A percentile compares a stretch with the other conserved stretches of the same genome.
phyloP scores from a whole-genome alignment of 2,113 vertebrate genomes.

The Aix galericulata region DNA sequence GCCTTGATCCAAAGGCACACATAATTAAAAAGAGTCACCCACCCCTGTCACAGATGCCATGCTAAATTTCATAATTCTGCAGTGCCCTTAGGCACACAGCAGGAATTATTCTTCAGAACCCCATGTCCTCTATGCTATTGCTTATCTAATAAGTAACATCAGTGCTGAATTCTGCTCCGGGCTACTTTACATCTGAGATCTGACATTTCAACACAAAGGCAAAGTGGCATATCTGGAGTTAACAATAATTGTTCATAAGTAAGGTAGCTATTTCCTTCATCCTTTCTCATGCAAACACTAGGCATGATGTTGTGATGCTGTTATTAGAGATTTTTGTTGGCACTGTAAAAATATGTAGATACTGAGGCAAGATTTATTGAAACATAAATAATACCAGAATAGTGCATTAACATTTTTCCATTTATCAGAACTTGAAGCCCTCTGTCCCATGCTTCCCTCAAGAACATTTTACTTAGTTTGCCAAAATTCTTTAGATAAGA shows the following conservation, averaged over 20 bases:
- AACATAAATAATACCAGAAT: neutral
- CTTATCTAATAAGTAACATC: slow-evolving; percentile 57
- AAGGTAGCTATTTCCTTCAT: neutral
- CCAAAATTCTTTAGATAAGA: neutral
- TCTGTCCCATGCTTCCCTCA: neutral
- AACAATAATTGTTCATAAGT: neutral
- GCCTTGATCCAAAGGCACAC: slow-evolving; percentile 44
- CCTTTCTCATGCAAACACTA: neutral
- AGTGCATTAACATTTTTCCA: neutral
- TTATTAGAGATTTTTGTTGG: neutral
- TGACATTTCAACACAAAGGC: slow-evolving; percentile 8
- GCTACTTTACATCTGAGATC: slow-evolving; percentile 21
- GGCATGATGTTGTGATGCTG: neutral
- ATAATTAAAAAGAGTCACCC: slow-evolving; percentile 63
- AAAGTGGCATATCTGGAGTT: slow-evolving; percentile 2
- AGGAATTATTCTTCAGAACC: slow-evolving; percentile 16
- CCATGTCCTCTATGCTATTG: slow-evolving; percentile 22
- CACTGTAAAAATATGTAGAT: neutral
- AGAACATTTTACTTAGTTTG: neutral
- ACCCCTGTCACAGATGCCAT: slow-evolving; percentile 31
- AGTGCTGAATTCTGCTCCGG: slow-evolving; percentile 18
- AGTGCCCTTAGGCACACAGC: slow-evolving; percentile 46
- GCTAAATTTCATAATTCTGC: slow-evolving; percentile 41
- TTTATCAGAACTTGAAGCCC: neutral
- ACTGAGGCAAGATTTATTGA: neutral